Percentiles rank a stretch among this genome's conserved stretches.
Evolutionary conservation across 2,888 invertebrate genomes (phyloP).

Genomic region (Caenorhabditis sp.): DNA sequence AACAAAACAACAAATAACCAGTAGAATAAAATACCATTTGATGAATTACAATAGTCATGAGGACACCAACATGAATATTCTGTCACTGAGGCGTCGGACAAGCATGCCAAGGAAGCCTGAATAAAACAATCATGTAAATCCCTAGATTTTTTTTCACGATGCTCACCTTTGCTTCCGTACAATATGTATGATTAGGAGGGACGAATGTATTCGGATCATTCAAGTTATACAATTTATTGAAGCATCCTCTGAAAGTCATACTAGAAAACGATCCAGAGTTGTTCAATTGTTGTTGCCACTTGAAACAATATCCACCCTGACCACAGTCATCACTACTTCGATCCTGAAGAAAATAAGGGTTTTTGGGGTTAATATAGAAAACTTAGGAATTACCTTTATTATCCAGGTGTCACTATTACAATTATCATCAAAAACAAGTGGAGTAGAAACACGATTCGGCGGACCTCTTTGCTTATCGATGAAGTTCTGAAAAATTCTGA

Average conservation of each 20-base stretch:
- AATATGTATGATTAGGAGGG: conserved; percentile 55
- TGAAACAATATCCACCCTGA: conserved; percentile 56
- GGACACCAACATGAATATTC: conserved; percentile 58
- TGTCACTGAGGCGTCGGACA: conserved; percentile 46
- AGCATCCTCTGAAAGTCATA: conserved; percentile 68
- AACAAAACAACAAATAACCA: no score
- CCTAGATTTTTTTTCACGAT: background rate
- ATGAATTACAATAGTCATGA: conserved; percentile 49
- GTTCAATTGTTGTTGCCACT: conserved; percentile 67
- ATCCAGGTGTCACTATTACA: conserved; percentile 66
- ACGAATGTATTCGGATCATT: conserved; percentile 44
- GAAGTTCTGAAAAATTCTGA: conserved; percentile 65
- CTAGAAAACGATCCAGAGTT: conserved; percentile 62
- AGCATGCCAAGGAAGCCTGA: conserved; percentile 49
- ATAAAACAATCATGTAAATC: conserved; percentile 1
- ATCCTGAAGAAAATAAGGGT: conserved; percentile 37
- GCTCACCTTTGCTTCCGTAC: conserved; percentile 48
- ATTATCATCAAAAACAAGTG: conserved; percentile 62
- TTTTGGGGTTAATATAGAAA: background rate
- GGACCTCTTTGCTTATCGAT: conserved; percentile 64
- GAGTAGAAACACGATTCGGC: conserved; percentile 50
- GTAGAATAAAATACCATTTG: conserved; percentile 1
- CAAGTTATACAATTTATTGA: conserved; percentile 52
- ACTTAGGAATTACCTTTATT: conserved; percentile 40
- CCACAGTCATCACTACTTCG: conserved; percentile 65